Conservation (phyloP, 2,888 invertebrate genomes). For the Aphrophora alni region DNA sequence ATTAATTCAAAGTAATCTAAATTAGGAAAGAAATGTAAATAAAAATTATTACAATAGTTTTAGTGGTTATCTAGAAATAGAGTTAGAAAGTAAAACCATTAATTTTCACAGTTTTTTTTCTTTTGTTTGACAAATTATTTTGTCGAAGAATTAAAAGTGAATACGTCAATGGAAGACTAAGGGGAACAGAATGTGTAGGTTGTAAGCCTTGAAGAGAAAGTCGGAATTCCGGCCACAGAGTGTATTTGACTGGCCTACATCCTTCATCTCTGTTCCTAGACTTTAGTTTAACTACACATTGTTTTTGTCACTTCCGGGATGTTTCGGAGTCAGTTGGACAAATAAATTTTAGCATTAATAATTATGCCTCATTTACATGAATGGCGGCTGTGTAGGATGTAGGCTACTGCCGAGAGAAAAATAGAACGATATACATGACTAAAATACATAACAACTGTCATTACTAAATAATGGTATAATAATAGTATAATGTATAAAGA, state of each 20-base stretch:
- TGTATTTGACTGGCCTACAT: background rate
- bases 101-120: background rate
- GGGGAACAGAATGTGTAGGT: background rate
- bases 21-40: too few species aligned
- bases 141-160: background rate
- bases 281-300: background rate
- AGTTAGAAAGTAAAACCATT: background rate
- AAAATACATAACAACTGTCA: too few species aligned
- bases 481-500: too few species aligned
- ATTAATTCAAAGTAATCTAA: too few species aligned
- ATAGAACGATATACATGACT: too few species aligned
- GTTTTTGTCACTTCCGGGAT: constrained; percentile 5
- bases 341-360: too few species aligned
- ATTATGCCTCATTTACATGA: too few species aligned
- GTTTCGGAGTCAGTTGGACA: background rate
- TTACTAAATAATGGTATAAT: too few species aligned
- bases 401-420: too few species aligned
- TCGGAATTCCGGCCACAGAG: background rate
- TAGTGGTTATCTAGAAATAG: too few species aligned
- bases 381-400: too few species aligned
- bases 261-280: background rate
- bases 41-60: too few species aligned
- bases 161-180: background rate
- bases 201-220: background rate
- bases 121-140: background rate